Conservation (phyloP, 2,797 vertebrate genomes). For the Gambusia yucatana region DNA sequence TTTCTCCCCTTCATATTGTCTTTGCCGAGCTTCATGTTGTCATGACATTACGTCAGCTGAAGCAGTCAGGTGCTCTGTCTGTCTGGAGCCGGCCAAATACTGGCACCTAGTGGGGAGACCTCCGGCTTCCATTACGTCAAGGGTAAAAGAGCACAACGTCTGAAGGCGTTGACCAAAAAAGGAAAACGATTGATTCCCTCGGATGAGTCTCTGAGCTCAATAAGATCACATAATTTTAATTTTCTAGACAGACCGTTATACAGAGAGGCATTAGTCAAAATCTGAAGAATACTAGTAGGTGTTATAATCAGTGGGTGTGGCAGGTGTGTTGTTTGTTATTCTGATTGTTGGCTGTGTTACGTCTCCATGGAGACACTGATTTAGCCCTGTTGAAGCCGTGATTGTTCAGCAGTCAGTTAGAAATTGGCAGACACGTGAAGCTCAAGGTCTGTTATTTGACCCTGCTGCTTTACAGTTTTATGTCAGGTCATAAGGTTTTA, state of each 20-base stretch:
- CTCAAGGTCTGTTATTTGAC: not conserved
- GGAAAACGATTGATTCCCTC: conserved; percentile 6
- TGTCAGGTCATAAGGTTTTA: not conserved
- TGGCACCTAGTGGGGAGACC: conserved; percentile 75
- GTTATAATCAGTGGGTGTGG: conserved; percentile 26
- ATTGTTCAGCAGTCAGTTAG: conserved; percentile 27
- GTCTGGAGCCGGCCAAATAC: conserved; percentile 54
- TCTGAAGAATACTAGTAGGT: conserved; percentile 11
- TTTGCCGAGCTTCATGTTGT: conserved; percentile 58
- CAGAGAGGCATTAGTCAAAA: not conserved
- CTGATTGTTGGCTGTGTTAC: conserved; percentile 27
- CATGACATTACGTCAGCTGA: conserved; percentile 78
- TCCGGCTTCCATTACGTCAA: conserved; percentile 36
- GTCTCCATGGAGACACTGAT: conserved; percentile 63
- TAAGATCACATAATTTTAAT: not conserved
- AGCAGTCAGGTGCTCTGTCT: conserved; percentile 52
- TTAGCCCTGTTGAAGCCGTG: conserved; percentile 30
- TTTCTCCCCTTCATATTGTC: conserved; percentile 43
- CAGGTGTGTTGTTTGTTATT: conserved; percentile 21
- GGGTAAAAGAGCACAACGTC: conserved; percentile 19
- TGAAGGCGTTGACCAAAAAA: conserved; percentile 6
- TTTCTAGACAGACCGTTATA: not conserved
- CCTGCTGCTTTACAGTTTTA: not conserved
- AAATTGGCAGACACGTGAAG: not conserved
- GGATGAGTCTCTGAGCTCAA: not conserved